A percentile compares a stretch with the other conserved stretches of the same genome.
Evolutionary conservation across 2,888 invertebrate genomes (phyloP).

Genomic region (Noctua comes): DNA sequence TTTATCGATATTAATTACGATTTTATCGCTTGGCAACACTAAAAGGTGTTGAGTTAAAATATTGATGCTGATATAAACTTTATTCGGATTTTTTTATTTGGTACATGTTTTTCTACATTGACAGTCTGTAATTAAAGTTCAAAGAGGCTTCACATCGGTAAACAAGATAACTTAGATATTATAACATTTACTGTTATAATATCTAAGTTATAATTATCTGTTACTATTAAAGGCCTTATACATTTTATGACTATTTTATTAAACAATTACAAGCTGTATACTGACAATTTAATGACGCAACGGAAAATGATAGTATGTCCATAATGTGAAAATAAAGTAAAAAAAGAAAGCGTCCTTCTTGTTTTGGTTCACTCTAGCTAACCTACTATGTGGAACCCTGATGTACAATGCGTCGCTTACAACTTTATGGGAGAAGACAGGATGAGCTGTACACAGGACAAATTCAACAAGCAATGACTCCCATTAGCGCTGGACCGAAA

Average conservation of each 20-base stretch:
- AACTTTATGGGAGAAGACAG: not conserved
- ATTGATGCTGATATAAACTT: not conserved
- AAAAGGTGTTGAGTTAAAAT: slow-evolving; percentile 14
- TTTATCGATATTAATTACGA: slow-evolving; percentile 49
- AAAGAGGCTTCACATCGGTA: not conserved
- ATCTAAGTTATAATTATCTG: too few relatives aligned
- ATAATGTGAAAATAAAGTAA: too few relatives aligned
- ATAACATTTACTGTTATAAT: too few relatives aligned
- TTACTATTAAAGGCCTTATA: not conserved
- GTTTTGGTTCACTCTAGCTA: not conserved
- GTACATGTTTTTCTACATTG: not conserved
- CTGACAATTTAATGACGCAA: not conserved
- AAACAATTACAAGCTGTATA: not conserved
- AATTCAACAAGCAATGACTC: not conserved
- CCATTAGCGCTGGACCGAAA: not conserved
- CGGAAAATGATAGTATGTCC: not conserved
- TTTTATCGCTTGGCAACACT: slow-evolving; percentile 32
- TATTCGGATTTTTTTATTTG: not conserved
- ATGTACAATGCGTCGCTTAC: not conserved
- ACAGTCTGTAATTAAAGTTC: not conserved
- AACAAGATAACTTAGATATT: not conserved
- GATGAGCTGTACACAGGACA: not conserved
- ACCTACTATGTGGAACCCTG: not conserved
- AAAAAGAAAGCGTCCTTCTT: not conserved
- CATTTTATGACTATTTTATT: not conserved